phyloP scores from a whole-genome alignment of 2,888 invertebrate species.

The Drosophila siamana region DNA sequence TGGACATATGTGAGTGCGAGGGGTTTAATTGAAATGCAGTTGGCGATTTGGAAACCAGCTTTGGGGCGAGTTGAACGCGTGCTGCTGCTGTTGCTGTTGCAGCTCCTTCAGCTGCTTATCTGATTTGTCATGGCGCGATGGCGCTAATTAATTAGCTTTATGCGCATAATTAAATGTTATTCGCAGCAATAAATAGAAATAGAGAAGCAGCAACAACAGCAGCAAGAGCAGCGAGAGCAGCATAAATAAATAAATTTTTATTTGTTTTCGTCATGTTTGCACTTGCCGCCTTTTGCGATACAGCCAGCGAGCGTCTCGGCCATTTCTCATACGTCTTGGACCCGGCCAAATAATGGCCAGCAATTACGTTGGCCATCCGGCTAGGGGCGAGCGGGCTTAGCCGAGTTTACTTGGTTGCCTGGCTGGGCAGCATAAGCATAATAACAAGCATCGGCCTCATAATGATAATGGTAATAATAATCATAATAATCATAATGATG shows the following conservation, averaged over 20 bases:
- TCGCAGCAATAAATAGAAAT: constrained; percentile 10
- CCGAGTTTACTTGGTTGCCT: constrained; percentile 11
- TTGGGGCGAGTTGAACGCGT: constrained; percentile 40
- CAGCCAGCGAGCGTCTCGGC: constrained; percentile 27
- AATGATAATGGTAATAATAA: constrained; percentile 6
- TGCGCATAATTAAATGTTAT: constrained; percentile 63
- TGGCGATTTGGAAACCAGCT: background rate
- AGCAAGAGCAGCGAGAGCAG: background rate
- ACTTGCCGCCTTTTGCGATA: constrained; percentile 19
- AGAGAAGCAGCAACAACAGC: too few species aligned
- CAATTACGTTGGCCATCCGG: constrained; percentile 59
- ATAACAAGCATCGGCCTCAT: constrained; percentile 11
- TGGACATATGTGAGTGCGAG: too few species aligned
- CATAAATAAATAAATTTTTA: constrained; percentile 29
- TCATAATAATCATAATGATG: constrained; percentile 31
- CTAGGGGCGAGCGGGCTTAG: background rate
- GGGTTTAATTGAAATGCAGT: constrained; percentile 14
- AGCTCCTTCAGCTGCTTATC: constrained; percentile 46
- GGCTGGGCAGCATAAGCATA: constrained; percentile 14
- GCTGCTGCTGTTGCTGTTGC: constrained; percentile 50
- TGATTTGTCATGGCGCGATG: constrained; percentile 49
- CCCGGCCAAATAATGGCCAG: constrained; percentile 46
- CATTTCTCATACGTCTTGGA: constrained; percentile 56
- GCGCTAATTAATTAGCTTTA: constrained; percentile 63
- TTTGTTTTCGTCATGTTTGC: constrained; percentile 57